Evolutionary conservation across 37 sponge, comb jelly and placozoan genomes (phyloP).

Genomic region (Aplysina aerophoba): DNA sequence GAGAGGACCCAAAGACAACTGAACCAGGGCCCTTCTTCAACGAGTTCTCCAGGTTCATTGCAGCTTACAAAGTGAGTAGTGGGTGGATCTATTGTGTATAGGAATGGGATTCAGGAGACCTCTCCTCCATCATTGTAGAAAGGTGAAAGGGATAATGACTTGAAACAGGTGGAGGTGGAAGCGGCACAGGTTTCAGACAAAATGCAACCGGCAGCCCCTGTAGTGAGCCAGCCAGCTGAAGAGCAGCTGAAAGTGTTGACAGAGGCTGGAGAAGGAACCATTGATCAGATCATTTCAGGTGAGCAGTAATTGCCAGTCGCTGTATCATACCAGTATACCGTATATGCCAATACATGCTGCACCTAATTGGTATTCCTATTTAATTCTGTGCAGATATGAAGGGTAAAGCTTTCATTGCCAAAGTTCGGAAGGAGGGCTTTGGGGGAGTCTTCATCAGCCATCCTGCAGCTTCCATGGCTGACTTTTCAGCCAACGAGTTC

Average conservation of each 20-base stretch:
- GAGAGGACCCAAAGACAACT: conserved; percentile 57
- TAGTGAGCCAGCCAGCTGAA: too few species aligned
- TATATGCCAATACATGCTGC: too few species aligned
- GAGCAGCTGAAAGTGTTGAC: not conserved
- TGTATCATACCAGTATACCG: too few species aligned
- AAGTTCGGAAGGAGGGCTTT: conserved; percentile 2
- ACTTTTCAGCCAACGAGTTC: not conserved
- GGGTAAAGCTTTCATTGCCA: conserved; percentile 1
- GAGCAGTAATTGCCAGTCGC: not conserved
- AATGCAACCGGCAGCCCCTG: too few species aligned
- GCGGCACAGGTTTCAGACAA: too few species aligned
- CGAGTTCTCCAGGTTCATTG: conserved; percentile 58
- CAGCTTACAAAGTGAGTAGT: conserved; percentile 60
- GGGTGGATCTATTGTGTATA: too few species aligned
- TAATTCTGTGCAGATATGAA: not conserved
- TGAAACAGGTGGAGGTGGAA: too few species aligned
- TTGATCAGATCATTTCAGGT: conserved; percentile 17
- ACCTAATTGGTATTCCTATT: too few species aligned
- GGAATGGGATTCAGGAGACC: too few species aligned
- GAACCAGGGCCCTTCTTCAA: conserved; percentile 68
- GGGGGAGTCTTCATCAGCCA: not conserved
- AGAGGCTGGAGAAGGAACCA: conserved; percentile 18
- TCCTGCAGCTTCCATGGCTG: not conserved
- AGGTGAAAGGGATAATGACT: too few species aligned
- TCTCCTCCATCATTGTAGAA: too few species aligned